Evolutionary conservation across 2,888 invertebrate species (phyloP).

Genomic region (Griposia aprilina): DNA sequence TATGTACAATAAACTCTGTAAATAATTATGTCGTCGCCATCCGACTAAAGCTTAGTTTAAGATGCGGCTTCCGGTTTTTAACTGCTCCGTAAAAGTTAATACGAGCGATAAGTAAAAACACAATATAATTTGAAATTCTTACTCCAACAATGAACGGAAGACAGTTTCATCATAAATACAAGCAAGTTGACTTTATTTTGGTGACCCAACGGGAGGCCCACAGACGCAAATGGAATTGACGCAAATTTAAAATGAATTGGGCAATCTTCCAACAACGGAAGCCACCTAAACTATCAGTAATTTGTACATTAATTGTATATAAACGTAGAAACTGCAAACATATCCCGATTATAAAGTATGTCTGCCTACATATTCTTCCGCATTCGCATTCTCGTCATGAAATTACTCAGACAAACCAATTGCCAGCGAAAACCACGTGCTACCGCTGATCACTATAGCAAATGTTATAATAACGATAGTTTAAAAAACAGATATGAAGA

Average conservation of each 20-base stretch:
- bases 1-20: slow-evolving; percentile 2
- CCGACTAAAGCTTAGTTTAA: slow-evolving; percentile 30
- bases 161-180: slow-evolving; percentile 43
- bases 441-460: slow-evolving; percentile 49
- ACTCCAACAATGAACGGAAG: slow-evolving; percentile 24
- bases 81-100: slow-evolving; percentile 20
- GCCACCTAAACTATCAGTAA: slow-evolving; percentile 72
- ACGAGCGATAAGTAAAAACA: slow-evolving; percentile 2
- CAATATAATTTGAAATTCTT: slow-evolving; percentile 16
- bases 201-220: slow-evolving; percentile 73
- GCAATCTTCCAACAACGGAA: slow-evolving; percentile 81
- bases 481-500: slow-evolving; percentile 40
- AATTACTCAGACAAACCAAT: slow-evolving; percentile 58
- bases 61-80: slow-evolving; percentile 40
- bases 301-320: slow-evolving; percentile 40
- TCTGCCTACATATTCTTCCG: slow-evolving; percentile 51
- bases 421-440: slow-evolving; percentile 57
- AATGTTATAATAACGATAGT: slow-evolving; percentile 50
- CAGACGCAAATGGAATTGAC: slow-evolving; percentile 81
- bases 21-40: slow-evolving; percentile 28
- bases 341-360: slow-evolving; percentile 53
- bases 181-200: slow-evolving; percentile 73
- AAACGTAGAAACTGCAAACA: slow-evolving; percentile 31
- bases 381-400: slow-evolving; percentile 59
- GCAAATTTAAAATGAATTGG: slow-evolving; percentile 81